Base-by-base conservation (phyloP, 1,140 invertebrate genomes). In the Aphidius ervi region DNA sequence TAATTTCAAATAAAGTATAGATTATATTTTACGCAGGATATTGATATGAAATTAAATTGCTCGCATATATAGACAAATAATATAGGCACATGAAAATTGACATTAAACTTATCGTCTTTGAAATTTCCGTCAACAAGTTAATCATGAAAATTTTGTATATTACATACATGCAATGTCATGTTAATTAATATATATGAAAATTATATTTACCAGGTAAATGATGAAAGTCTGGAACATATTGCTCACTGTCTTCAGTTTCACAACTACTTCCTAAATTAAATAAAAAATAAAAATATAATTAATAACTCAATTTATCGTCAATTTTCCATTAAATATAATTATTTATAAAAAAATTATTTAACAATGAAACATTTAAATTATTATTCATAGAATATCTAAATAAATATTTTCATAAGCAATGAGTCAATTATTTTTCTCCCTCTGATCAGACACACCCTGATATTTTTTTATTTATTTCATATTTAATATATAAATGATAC, bases 171-270 rank as follows among this genome's bases (percentile, higher is more conserved):
- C 31, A 39, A n/a, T 8, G 23, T 31, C 41, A 56, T 20, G 54
- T 46, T 20, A 3, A 48, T 48, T 3, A 48, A 48, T 16, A n/a
- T 31, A 23, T 7, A 46, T 45, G 23, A 31, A 31, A 31, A 31
- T 31, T 31, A 31, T 31, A 66, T 68, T 74, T 62, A 74, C 70
- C 70, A 50, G 70, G 61, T 63, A 71, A 68, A 39, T 69, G 63
- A 42, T 73, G 71, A 61, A 71, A 77, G 50, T 77, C 73, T 16
- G 74, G 71, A 31, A 75, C 74, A 59, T 75, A 76, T 61, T 76
- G 73, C 47, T 76, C 75, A 62, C 71, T 75, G 60, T 73, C 74
- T 43, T 77, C 74, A 4, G 74, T 76, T 47, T 76, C 75, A 59
- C 74, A 77, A 61, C 75, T 74, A 65, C 70, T 75, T 49, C 70